phyloP scores from a whole-genome alignment of 2,113 vertebrate genomes.

The Pachyramphus minor region DNA sequence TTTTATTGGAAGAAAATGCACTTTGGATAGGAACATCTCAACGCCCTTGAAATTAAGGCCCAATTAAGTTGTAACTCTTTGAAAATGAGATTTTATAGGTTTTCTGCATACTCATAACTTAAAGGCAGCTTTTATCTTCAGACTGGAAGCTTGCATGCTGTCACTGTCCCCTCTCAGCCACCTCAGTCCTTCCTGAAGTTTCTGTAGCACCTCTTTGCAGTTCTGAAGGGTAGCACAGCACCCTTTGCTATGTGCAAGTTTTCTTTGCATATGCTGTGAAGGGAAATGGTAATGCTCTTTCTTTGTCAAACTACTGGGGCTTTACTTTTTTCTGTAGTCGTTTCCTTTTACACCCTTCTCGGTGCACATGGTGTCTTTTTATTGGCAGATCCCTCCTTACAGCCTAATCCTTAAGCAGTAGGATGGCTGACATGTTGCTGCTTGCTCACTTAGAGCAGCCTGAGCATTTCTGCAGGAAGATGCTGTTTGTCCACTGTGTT shows the following conservation, averaged over 20 bases:
- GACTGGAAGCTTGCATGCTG: neutral
- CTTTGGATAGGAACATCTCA: neutral
- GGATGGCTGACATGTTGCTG: neutral
- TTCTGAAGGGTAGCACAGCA: neutral
- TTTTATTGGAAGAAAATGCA: conserved; percentile 1
- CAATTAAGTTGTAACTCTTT: neutral
- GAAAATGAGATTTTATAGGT: neutral
- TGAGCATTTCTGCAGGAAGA: neutral
- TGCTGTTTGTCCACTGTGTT: neutral
- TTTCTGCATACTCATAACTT: neutral
- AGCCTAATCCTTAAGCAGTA: neutral
- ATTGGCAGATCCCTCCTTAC: neutral
- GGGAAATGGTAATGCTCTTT: neutral
- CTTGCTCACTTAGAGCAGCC: neutral
- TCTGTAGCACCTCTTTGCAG: neutral
- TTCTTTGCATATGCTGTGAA: conserved; percentile 20
- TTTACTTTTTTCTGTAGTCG: neutral
- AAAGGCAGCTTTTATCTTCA: neutral
- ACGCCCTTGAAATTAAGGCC: neutral
- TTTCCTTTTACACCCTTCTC: neutral
- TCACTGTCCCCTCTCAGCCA: neutral
- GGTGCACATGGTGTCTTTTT: neutral
- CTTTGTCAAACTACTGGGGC: neutral
- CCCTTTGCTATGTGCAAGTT: neutral
- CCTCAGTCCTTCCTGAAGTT: neutral